Evolutionary conservation across 2,113 vertebrate species (phyloP), one percentile per base, ranked within the genome.

Genomic region (Accipiter virgatus): DNA sequence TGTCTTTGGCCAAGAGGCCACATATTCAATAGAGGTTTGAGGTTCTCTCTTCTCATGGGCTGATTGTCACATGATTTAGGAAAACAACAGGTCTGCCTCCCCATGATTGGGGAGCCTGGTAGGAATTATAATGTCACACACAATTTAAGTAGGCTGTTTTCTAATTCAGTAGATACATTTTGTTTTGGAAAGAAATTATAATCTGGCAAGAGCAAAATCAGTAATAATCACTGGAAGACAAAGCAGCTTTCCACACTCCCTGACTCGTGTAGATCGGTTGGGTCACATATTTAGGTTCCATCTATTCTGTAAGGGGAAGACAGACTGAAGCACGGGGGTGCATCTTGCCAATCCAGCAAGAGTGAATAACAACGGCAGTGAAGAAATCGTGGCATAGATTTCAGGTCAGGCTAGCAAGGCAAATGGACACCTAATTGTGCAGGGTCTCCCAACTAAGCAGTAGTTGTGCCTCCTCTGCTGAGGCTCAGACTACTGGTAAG

Each of bases 341-440:
- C 27, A 40, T 34, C 4, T 75, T 80, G 34, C 15, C 36, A 36
- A 45, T 31, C 7, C 27, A 61, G 13, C n/a, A 65, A 13, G 21
- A 21, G 23, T 3, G 5, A 13, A 7, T 34, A 68, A 12, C 40
- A 26, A 17, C 1, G 25, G 3, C 63, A 56, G 32, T 65, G 56
- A 71, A n/a, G 45, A 75, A 77, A 71, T 17, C 1, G 3, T 50
- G 50, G 17, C 40, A 67, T 26, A 22, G 65, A 40, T 90, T 73
- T 90, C 81, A 67, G 53, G 36, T 36, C 58, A n/a, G 48, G 27
- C 67, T 75, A 62, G 15, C 13, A 70, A 66, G 77, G 42, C 13
- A 3, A 40, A 21, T 0, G 0, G 45, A 65, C 13, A 48, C 2
- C 11, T 31, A 7, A 42, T 25, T 16, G 27, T 40, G 23, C 74